Evolutionary conservation across 2,888 invertebrate species (phyloP).

Genomic region (Aphelenchoides bicaudatus): DNA sequence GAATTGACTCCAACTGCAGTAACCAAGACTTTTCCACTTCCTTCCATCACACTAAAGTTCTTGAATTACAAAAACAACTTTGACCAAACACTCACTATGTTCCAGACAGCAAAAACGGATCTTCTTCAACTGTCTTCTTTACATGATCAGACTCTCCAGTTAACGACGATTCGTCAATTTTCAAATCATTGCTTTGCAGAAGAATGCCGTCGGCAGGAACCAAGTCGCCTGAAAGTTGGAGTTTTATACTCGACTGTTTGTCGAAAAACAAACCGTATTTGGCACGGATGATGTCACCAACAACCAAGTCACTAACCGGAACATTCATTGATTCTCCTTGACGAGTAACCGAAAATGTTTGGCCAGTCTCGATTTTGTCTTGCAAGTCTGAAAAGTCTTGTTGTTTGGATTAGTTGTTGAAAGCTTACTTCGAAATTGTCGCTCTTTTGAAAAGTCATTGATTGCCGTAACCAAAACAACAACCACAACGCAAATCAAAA

Average conservation of each 20-base stretch:
- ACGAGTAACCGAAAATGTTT: constrained; percentile 94
- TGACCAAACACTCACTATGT: constrained; percentile 24
- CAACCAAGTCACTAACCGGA: constrained; percentile 88
- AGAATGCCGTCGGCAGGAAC: constrained; percentile 95
- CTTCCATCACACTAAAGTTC: constrained; percentile 83
- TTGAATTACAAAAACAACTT: background rate
- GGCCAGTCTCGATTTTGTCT: constrained; percentile 84
- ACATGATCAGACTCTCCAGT: constrained; percentile 99
- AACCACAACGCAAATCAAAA: constrained; percentile 65
- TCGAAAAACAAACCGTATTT: constrained; percentile 63
- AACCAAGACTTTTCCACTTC: constrained; percentile 91
- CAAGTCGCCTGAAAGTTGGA: constrained; percentile 73
- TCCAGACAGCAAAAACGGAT: constrained; percentile 91
- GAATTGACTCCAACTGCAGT: constrained; percentile 97
- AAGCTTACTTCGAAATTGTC: constrained; percentile 63
- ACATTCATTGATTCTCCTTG: constrained; percentile 86
- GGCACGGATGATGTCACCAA: constrained; percentile 86
- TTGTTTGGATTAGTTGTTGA: background rate
- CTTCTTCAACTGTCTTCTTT: constrained; percentile 85
- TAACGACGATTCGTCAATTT: constrained; percentile 96
- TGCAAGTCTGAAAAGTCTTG: constrained; percentile 32
- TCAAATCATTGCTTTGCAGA: constrained; percentile 93
- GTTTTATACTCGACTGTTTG: background rate
- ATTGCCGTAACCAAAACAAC: constrained; percentile 66
- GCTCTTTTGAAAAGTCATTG: constrained; percentile 66